Evolutionary conservation across 2,797 vertebrate species (phyloP).

Genomic region (Anabas testudineus): DNA sequence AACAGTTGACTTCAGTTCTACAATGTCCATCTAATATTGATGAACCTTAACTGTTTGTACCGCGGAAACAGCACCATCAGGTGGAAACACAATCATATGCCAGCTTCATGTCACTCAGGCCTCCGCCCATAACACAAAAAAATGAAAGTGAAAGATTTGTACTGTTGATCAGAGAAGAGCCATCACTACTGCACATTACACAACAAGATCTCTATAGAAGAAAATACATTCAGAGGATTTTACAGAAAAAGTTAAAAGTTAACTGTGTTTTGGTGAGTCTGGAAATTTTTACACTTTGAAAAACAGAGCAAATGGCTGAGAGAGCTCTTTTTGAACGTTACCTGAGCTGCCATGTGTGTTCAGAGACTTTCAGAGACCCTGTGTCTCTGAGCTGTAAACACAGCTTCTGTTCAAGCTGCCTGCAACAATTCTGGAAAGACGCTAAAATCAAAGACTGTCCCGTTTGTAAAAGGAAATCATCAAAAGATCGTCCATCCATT

Average conservation of each 20-base stretch:
- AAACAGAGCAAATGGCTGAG: not conserved
- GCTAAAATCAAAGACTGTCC: no score
- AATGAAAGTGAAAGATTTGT: not conserved
- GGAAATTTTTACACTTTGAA: not conserved
- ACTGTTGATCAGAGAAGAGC: not conserved
- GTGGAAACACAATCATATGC: not conserved
- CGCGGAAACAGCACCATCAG: not conserved
- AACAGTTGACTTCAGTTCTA: not conserved
- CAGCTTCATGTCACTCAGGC: not conserved
- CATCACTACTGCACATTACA: not conserved
- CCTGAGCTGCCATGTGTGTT: no score
- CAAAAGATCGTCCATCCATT: no score
- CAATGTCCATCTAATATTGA: no score
- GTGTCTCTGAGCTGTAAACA: no score
- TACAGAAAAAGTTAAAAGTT: no score
- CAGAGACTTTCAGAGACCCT: no score
- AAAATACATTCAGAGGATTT: not conserved
- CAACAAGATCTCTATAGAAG: not conserved
- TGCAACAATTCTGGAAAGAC: no score
- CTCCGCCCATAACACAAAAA: not conserved
- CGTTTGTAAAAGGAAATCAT: no score
- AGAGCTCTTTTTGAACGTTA: no score
- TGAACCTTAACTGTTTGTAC: no score
- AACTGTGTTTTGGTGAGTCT: slow-evolving; percentile 3
- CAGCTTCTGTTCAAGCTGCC: no score